phyloP scores from a whole-genome alignment of 2,113 vertebrate species.

The Campylomormyrus numenius region DNA sequence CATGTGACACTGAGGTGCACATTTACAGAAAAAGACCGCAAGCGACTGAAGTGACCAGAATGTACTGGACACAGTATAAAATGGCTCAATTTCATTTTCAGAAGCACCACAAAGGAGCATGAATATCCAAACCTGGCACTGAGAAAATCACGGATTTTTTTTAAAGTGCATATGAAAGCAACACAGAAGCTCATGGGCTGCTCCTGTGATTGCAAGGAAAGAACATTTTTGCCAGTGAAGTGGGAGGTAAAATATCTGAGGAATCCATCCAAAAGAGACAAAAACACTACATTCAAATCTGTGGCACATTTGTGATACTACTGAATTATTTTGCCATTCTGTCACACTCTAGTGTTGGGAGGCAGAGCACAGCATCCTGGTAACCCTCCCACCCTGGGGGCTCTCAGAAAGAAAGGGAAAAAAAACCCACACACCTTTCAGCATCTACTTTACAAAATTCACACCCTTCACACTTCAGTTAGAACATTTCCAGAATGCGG shows the following conservation, averaged over 20 bases:
- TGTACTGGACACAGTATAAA: not conserved
- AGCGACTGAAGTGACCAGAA: not conserved
- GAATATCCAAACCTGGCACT: not conserved
- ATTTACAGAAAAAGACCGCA: not conserved
- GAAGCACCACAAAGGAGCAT: not conserved
- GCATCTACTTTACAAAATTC: not conserved
- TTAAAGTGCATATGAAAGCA: slow-evolving; percentile 15
- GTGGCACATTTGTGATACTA: not conserved
- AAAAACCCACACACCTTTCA: not conserved
- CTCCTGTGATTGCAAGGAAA: not conserved
- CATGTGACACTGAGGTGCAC: not conserved
- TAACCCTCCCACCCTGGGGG: not conserved
- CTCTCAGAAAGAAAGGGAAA: not conserved
- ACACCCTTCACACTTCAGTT: not conserved
- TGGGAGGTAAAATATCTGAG: not conserved
- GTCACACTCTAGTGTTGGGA: not conserved
- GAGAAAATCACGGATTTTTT: not conserved
- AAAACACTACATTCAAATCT: slow-evolving; percentile 11
- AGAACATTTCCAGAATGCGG: not conserved
- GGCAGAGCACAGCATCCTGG: not conserved
- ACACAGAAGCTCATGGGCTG: not conserved
- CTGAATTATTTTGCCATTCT: not conserved
- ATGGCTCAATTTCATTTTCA: not conserved
- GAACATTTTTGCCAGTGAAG: not conserved
- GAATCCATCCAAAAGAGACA: not conserved